Conservation (phyloP, 2,888 invertebrate species). For the Conchocele bisecta region DNA sequence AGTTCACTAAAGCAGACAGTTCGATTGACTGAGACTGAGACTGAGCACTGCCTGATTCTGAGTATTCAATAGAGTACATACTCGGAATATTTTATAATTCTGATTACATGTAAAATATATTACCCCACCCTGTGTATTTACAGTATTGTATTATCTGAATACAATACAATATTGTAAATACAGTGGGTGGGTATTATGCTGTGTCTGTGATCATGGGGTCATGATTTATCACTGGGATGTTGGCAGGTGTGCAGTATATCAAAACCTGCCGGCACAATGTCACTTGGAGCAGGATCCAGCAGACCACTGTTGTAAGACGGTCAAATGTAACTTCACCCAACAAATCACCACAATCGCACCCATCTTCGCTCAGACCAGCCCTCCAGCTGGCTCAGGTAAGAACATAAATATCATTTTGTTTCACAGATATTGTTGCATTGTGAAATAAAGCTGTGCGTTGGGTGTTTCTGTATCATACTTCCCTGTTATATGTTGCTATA, state of each 20-base stretch:
- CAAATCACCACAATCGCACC: constrained; percentile 51
- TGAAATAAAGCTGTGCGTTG: too few species aligned
- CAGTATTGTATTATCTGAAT: too few species aligned
- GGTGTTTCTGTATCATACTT: too few species aligned
- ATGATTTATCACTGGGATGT: too few species aligned
- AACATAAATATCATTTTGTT: not conserved
- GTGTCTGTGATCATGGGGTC: not conserved
- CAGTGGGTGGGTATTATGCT: not conserved
- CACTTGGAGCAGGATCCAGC: constrained; percentile 59
- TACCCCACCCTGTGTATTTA: too few species aligned
- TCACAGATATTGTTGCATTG: not conserved
- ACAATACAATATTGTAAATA: not conserved
- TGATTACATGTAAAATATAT: too few species aligned
- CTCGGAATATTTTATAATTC: too few species aligned
- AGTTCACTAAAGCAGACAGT: too few species aligned
- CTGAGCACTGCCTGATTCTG: too few species aligned
- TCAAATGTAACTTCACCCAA: constrained; percentile 54
- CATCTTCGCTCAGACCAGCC: constrained; percentile 59
- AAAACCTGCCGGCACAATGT: constrained; percentile 66
- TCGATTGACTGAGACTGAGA: too few species aligned
- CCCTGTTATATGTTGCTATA: too few species aligned
- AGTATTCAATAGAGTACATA: too few species aligned
- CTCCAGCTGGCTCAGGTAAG: constrained; percentile 64
- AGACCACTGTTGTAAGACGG: constrained; percentile 69
- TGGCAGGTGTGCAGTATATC: constrained; percentile 69